Conservation (phyloP, 2,888 invertebrate genomes). For the Trichogramma dendrolimi region DNA sequence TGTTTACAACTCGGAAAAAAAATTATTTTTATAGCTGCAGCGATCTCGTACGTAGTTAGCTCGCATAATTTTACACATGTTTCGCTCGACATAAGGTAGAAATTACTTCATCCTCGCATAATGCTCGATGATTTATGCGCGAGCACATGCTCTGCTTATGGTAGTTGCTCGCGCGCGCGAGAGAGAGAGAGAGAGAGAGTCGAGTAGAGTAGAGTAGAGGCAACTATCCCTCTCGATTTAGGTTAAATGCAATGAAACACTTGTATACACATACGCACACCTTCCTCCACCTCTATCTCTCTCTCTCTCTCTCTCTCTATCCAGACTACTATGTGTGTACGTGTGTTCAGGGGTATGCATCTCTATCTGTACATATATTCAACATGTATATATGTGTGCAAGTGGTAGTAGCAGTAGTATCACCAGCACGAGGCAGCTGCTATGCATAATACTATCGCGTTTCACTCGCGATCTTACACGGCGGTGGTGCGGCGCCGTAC, state of each 20-base stretch:
- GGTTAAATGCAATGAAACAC: constrained; percentile 39
- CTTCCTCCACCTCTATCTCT: no score
- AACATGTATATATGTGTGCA: no score
- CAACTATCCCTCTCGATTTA: constrained; percentile 33
- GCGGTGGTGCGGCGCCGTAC: not conserved
- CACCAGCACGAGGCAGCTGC: not conserved
- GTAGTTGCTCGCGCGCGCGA: no score
- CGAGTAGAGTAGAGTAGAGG: no score
- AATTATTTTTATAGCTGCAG: no score
- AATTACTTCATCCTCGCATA: constrained; percentile 41
- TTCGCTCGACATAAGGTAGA: constrained; percentile 38
- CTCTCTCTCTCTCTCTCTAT: no score
- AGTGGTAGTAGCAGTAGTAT: no score
- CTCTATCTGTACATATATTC: no score
- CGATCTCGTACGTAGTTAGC: not conserved
- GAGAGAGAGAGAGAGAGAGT: no score
- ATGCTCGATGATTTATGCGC: constrained; percentile 46
- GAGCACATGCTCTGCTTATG: constrained; percentile 9
- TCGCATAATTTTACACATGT: constrained; percentile 37
- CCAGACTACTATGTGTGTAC: no score
- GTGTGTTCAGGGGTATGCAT: no score
- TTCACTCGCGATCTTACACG: not conserved
- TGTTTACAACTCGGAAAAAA: no score
- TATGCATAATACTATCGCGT: constrained; percentile 13
- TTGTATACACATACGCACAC: constrained; percentile 9